Evolutionary conservation across 2,797 vertebrate genomes (phyloP), one percentile per base, ranked within the genome.

Genomic region (Helarctos malayanus): DNA sequence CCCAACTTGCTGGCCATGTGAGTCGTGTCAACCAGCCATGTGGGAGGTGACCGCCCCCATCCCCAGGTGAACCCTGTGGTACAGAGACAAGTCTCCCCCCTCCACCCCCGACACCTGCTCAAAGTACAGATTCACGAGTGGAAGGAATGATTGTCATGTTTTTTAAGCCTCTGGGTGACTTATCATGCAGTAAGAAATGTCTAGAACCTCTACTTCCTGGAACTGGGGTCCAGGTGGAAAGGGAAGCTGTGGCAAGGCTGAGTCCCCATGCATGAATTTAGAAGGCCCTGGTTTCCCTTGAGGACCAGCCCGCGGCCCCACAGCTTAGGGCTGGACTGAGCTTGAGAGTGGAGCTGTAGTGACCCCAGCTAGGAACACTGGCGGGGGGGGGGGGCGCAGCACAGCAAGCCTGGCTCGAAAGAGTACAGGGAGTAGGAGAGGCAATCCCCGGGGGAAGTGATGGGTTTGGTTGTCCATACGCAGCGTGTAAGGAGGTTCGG

Each of bases 141-240:
- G 85, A 87, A 89, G 81, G 29, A 89, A 73, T 49, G 27, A 57
- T 14, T 41, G 47, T 47, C 23, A 32, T 38, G 25, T 69, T 35
- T 65, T 47, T 54, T 41, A 94, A 87, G 49, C 63, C 63, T 94
- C 16, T 84, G 82, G 38, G 16, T 88, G 54, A 45, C 35, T 89
- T 80, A 81, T 75, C 41, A 27, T 38, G 25, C 2, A 29, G 29
- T 47, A 79, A 89, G 61, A 73, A 83, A 81, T 84, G 59, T 45
- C 41, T 91, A 19, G 18, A 57, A 15, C 59, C 35, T 41, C 57
- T 65, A 41, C 13, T 89, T 83, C 11, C 27, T 79, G 54, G 71
- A 68, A 79, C 41, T 13, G 65, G 18, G 63, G 90, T 89, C 45
- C 69, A 49, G 38, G 71, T 25, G 2, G 73, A 81, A 85, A 86